Conservation (phyloP, 2,888 invertebrate genomes). For the Neria commutata region DNA sequence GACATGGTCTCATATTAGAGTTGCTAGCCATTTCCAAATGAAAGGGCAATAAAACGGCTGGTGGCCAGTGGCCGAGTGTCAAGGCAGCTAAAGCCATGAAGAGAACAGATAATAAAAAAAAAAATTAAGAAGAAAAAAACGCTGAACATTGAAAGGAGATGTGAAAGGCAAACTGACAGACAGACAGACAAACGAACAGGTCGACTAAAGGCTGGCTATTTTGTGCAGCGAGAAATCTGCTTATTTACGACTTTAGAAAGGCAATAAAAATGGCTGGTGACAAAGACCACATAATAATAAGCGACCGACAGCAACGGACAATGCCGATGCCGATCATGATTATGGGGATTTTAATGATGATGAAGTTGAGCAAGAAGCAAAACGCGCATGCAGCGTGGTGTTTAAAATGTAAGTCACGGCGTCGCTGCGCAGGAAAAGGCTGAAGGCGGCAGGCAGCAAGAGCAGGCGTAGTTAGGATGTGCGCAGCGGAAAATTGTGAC, state of each 20-base stretch:
- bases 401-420: not conserved
- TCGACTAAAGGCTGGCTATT: too few species aligned
- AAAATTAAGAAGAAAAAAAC: not conserved
- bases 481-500: too few species aligned
- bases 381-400: too few species aligned
- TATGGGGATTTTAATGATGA: not conserved
- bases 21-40: too few species aligned
- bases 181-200: too few species aligned
- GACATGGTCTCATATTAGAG: too few species aligned
- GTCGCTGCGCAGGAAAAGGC: not conserved
- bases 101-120: not conserved
- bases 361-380: slow-evolving; percentile 8
- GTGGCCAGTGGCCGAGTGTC: too few species aligned
- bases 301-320: not conserved
- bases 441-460: too few species aligned
- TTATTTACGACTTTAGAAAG: slow-evolving; percentile 17
- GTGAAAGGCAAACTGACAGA: too few species aligned
- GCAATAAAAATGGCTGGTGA: slow-evolving; percentile 10
- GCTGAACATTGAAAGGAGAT: too few species aligned
- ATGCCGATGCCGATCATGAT: not conserved
- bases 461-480: too few species aligned
- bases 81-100: not conserved
- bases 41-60: not conserved
- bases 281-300: not conserved
- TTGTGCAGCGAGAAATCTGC: not conserved